These are phyloP conservation scores for Syngnathus rostellatus DNA, from an alignment of 2,797 vertebrate genomes.

Conservation along the genomic window DNA sequence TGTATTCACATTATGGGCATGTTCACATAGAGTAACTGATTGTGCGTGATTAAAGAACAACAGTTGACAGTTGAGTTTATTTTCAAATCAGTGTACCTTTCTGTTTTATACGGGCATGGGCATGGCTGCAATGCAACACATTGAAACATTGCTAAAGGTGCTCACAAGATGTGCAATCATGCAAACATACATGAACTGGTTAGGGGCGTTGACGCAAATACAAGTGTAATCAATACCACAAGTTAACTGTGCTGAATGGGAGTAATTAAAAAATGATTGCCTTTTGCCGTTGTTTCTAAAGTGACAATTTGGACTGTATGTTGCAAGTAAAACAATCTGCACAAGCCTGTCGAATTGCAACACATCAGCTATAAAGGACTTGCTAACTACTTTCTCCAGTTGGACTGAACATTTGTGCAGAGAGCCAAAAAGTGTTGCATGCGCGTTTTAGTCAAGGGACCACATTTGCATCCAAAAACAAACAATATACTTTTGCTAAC, in stretches of 20 bases:
- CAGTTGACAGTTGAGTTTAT: not conserved
- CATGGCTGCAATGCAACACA: not conserved
- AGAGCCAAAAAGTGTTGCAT: constrained; percentile 7
- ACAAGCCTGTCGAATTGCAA: constrained; percentile 5
- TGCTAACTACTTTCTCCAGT: constrained; percentile 10
- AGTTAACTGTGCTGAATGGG: not conserved
- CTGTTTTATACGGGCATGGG: too few relatives aligned
- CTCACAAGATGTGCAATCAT: not conserved
- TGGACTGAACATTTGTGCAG: constrained; percentile 1
- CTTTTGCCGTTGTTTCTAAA: not conserved
- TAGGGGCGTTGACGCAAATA: not conserved
- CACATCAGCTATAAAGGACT: not conserved
- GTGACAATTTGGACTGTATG: not conserved
- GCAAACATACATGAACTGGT: not conserved
- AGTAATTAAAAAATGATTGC: constrained; percentile 1
- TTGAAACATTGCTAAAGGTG: not conserved
- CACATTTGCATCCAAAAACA: constrained; percentile 1
- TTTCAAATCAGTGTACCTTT: not conserved
- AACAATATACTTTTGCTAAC: constrained; percentile 4
- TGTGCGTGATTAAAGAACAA: not conserved
- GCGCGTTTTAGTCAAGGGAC: constrained; percentile 3
- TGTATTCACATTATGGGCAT: not conserved
- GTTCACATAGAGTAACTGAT: not conserved
- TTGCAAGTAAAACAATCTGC: constrained; percentile 3
- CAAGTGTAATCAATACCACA: not conserved